Percentiles rank a stretch among this genome's conserved stretches.
Evolutionary conservation across 2,888 invertebrate genomes (phyloP).

Genomic region (Leptinotarsa peninsularis): DNA sequence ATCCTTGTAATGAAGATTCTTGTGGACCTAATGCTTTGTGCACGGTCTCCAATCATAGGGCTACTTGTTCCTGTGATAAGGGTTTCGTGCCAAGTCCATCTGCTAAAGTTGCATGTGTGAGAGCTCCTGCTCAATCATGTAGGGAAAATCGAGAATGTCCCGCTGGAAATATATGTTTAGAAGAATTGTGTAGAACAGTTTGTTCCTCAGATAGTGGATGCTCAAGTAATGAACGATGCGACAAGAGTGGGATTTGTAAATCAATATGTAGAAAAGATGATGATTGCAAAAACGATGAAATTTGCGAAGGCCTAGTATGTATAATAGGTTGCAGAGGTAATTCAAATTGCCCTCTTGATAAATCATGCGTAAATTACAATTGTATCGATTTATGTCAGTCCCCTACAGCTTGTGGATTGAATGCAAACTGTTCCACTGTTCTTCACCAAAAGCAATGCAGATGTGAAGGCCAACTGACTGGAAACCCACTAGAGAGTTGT

Average conservation of each 20-base stretch:
- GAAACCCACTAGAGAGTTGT: conserved; percentile 81
- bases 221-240: conserved; percentile 85
- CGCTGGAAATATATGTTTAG: conserved; percentile 75
- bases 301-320: conserved; percentile 86
- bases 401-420: conserved; percentile 85
- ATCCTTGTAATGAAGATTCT: conserved; percentile 81
- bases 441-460: conserved; percentile 81
- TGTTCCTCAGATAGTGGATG: conserved; percentile 83
- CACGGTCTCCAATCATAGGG: conserved; percentile 82
- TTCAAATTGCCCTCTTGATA: conserved; percentile 78
- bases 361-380: conserved; percentile 82
- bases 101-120: conserved; percentile 87
- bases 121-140: conserved; percentile 82
- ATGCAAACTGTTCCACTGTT: conserved; percentile 78
- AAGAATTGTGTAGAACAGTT: conserved; percentile 79
- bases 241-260: conserved; percentile 81
- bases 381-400: conserved; percentile 82
- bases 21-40: conserved; percentile 90
- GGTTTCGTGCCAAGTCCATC: conserved; percentile 89
- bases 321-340: conserved; percentile 84
- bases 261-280: conserved; percentile 86
- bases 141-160: conserved; percentile 82
- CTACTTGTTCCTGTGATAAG: conserved; percentile 82
- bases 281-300: conserved; percentile 88
- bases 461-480: conserved; percentile 79